Evolutionary conservation across 2,888 invertebrate species (phyloP), one percentile per base, ranked within the genome.

Genomic region (Iphiclides podalirius): DNA sequence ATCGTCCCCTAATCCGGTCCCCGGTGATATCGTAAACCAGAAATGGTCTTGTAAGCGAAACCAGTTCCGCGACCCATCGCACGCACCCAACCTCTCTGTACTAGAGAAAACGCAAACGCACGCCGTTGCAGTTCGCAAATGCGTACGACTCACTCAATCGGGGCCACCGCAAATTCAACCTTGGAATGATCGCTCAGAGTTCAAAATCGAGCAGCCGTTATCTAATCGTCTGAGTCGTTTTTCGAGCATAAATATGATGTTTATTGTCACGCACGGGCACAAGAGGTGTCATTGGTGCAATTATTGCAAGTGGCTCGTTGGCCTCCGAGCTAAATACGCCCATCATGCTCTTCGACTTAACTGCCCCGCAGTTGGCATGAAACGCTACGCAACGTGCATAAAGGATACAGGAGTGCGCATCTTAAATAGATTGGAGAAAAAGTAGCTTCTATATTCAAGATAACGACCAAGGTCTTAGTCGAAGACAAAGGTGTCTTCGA

Each of bases 231-330:
- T 79, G 66, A 64, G 77, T 47, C 66, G 65, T 76, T 71, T 74
- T 71, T 67, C 55, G 62, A 58, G 59, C 63, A 61, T 60, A 53
- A 60, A 53, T 59, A 54, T 64, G 63, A 57, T 61, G 67, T 75
- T 79, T 78, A 79, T 74, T 76, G 80, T 82, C 82, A 81, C 83
- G 80, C 79, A 80, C 78, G 78, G 69, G 68, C 75, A 78, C 66
- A 71, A 82, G 82, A 85, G 84, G 86, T 86, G 86, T 84, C 83
- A 79, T 76, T 78, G 73, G 67, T 65, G 78, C 82, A 87, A 88
- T 88, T 87, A 87, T 79, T 72, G 80, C 86, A 87, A 88, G 87
- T 88, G 87, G 87, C 84, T 79, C 79, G 79, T 75, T 79, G 79
- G 80, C 74, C 79, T 79, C 75, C 69, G 67, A 74, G 72, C 70